Base-by-base conservation (phyloP, 2,888 invertebrate species). In the Sesamia inferens region DNA sequence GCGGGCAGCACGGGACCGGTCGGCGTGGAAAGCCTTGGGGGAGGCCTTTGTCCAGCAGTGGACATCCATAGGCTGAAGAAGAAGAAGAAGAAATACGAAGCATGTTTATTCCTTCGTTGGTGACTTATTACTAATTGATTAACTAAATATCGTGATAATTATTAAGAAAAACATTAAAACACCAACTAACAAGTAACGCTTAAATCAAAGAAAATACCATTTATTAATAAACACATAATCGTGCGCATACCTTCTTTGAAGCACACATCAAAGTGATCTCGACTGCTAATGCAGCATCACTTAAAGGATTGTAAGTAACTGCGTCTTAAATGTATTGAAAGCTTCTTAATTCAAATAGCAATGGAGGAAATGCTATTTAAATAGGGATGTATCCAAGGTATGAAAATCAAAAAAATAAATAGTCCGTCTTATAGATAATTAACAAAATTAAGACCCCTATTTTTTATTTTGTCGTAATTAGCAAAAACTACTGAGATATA, bases 221-320 rank as follows among this genome's bases (percentile, higher is more conserved):
- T 71, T 79, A 79, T 71, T 67, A 64, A 75, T 75, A 75, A 59
- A 63, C 74, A 68, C 61, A 24, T 61, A 51, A 58, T 68, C 62
- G 62, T 61, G 42, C 39, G 58, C 72, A 69, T 71, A 42, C 48
- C 66, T 78, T 69, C 82, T 80, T 84, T 79, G 79, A 79, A 78
- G 64, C 47, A 16, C 55, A 78, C 70, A 83, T 84, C 80, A 80
- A 85, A 75, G 71, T 11, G 19, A 63, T 71, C 65, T 61, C n/a
- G 13, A 48, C 47, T 59, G 64, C 48, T 68, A 68, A 71, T 74
- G 73, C 22, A 70, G 51, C 19, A 67, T 73, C 80, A 81, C 78
- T 81, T 74, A 67, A 71, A 58, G 51, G 44, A 62, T 71, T 68
- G 22, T 65, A 58, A 13, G 47, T 24, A 81, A 68, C 78, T 74